Conservation (phyloP, 2,113 vertebrate species). For the Notarius quadriscutis region DNA sequence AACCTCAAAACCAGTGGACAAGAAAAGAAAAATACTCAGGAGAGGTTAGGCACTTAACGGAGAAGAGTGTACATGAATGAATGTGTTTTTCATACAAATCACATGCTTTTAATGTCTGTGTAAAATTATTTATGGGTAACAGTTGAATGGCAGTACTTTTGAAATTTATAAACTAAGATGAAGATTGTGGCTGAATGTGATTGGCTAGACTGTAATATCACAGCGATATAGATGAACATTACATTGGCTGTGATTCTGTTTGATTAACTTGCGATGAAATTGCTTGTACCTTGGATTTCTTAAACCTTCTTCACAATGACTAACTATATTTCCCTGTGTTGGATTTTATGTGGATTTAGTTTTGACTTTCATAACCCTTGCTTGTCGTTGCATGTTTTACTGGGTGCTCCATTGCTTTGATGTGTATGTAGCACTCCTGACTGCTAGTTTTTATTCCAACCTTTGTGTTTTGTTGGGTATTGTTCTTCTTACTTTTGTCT, state of each 20-base stretch:
- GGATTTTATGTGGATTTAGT: background rate
- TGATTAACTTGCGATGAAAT: background rate
- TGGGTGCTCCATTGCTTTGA: background rate
- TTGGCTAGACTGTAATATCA: background rate
- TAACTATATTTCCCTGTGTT: background rate
- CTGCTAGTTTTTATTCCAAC: conserved; percentile 1
- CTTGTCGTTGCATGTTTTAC: background rate
- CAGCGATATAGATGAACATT: background rate
- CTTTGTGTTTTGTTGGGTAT: background rate
- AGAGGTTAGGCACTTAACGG: conserved; percentile 64
- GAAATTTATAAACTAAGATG: background rate
- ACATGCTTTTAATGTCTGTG: background rate
- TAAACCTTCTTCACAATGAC: background rate
- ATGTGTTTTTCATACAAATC: background rate
- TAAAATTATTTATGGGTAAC: background rate
- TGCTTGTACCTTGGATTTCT: background rate
- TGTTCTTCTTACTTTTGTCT: background rate
- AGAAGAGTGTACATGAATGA: conserved; percentile 4
- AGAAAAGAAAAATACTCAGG: conserved; percentile 45
- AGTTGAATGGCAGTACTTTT: background rate
- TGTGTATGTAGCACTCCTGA: background rate
- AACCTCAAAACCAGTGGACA: conserved; percentile 47
- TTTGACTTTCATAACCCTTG: background rate
- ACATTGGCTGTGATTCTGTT: background rate
- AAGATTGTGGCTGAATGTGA: background rate